Base-by-base conservation (phyloP, 2,888 invertebrate species). In the Horisme vitalbata region DNA sequence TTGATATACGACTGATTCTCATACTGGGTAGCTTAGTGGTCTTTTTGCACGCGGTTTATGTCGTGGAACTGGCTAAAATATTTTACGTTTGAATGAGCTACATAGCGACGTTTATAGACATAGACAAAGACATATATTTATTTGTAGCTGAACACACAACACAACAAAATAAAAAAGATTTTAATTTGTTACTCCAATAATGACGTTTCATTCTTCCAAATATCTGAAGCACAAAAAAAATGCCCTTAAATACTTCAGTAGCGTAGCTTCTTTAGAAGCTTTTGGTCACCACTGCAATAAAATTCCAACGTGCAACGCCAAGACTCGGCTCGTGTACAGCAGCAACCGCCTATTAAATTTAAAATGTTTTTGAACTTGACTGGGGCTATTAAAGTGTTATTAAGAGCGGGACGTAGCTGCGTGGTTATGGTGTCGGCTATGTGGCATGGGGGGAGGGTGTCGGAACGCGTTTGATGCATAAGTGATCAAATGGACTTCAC, bases 381-480 rank as follows among this genome's bases (percentile, higher is more conserved):
- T 72, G 59, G 56, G 59, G 64, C 69, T 72, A 73, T 77, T 75
- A 73, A 65, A 71, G 63, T 65, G 69, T 74, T 72, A 77, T 72
- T 69, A 72, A 75, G 63, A 72, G 61, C 65, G 65, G 67, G 71
- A 62, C 62, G 61, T 61, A 60, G 63, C 59, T 65, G 56, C 55
- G 62, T 57, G 51, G 64, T 61, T 60, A 65, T 66, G 60, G 63
- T 61, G 57, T 61, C 50, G 47, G 59, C 45, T 59, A 59, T 55
- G 65, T 47, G 62, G 61, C 58, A 59, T 55, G 65, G 48, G 62
- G 61, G 68, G 70, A 65, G 65, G 68, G 62, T 65, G 79, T 75
- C 79, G 77, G 79, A 77, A 75, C 80, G 72, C 74, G 79, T 83
- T 83, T 79, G 84, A 84, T 83, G 83, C 83, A 80, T 83, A 83